phyloP scores from a whole-genome alignment of 2,888 invertebrate genomes.

The Homarus gammarus region DNA sequence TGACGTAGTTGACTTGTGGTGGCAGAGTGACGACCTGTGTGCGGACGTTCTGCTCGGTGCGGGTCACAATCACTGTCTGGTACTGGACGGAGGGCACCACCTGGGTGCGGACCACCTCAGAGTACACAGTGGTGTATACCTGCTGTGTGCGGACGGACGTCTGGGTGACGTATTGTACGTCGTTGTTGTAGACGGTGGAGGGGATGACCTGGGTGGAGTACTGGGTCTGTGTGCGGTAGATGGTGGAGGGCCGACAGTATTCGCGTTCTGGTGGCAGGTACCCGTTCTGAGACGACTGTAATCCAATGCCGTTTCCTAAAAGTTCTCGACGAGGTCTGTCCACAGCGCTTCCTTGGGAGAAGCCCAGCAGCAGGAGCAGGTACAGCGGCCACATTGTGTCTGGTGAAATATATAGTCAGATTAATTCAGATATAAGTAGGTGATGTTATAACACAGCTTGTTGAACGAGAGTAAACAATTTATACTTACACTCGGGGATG shows the following conservation, averaged over 20 bases:
- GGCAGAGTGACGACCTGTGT: slow-evolving; percentile 55
- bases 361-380: slow-evolving; percentile 44
- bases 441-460: neutral
- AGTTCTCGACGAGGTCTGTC: slow-evolving; percentile 28
- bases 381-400: slow-evolving; percentile 44
- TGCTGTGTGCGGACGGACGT: slow-evolving; percentile 31
- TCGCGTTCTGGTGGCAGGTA: slow-evolving; percentile 11
- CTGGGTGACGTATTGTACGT: slow-evolving; percentile 37
- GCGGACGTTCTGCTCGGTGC: slow-evolving; percentile 55
- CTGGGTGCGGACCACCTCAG: slow-evolving; percentile 42
- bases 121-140: slow-evolving; percentile 35
- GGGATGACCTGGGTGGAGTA: slow-evolving; percentile 41
- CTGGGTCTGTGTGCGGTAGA: slow-evolving; percentile 36
- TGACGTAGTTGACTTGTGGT: slow-evolving; percentile 27
- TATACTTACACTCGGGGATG: neutral
- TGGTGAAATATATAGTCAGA: neutral
- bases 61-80: slow-evolving; percentile 39
- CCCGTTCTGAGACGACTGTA: slow-evolving; percentile 19
- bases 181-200: slow-evolving; percentile 51
- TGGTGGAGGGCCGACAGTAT: slow-evolving; percentile 47
- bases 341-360: neutral
- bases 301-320: slow-evolving; percentile 22
- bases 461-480: too few relatives aligned
- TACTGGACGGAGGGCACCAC: slow-evolving; percentile 35
- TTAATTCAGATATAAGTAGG: too few relatives aligned